Conservation (phyloP, 1,140 invertebrate genomes). For the Geopemphigus sp. region DNA sequence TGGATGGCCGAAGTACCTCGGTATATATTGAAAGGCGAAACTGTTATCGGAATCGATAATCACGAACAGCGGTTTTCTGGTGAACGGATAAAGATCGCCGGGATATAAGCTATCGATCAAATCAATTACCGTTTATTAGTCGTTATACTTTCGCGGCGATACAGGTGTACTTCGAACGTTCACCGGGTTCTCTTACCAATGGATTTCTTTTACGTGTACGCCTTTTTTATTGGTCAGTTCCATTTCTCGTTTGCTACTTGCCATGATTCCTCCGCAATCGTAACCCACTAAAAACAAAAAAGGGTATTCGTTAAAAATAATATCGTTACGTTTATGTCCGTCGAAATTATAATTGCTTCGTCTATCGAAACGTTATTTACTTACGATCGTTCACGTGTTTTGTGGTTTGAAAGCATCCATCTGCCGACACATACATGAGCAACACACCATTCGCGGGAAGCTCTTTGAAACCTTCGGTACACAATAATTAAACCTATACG, state of each 20-base stretch:
- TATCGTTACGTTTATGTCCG: too few relatives aligned
- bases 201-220: slow-evolving; percentile 72
- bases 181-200: slow-evolving; percentile 60
- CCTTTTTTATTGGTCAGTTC: slow-evolving; percentile 65
- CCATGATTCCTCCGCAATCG: slow-evolving; percentile 86
- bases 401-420: slow-evolving; percentile 83
- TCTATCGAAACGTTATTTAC: slow-evolving; percentile 54
- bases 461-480: slow-evolving; percentile 74
- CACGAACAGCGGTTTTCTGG: slow-evolving; percentile 68
- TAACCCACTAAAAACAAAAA: slow-evolving; percentile 71
- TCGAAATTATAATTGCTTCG: too few relatives aligned
- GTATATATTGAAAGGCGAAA: slow-evolving; percentile 89
- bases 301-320: neutral
- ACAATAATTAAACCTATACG: neutral
- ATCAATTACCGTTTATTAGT: slow-evolving; percentile 31
- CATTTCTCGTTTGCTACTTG: slow-evolving; percentile 76
- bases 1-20: slow-evolving; percentile 91
- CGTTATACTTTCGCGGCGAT: neutral
- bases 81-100: slow-evolving; percentile 84
- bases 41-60: slow-evolving; percentile 95
- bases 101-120: slow-evolving; percentile 72
- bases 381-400: slow-evolving; percentile 89
- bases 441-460: slow-evolving; percentile 86
- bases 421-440: slow-evolving; percentile 89
- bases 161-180: neutral